A percentile compares a stretch with the other conserved stretches of the same genome.
phyloP scores from a whole-genome alignment of 2,113 vertebrate species.

The Oreochromis aureus region DNA sequence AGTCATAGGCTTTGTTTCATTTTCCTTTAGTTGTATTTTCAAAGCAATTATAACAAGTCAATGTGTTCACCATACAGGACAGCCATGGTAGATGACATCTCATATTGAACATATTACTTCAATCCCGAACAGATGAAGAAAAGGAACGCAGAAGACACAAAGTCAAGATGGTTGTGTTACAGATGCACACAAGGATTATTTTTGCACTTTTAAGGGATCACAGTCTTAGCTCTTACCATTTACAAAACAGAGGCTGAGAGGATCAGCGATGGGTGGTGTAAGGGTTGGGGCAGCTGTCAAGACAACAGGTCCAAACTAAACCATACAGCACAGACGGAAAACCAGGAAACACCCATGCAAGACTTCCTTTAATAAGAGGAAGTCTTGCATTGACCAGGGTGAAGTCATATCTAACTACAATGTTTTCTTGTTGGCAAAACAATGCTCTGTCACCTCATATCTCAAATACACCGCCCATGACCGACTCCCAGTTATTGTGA shows the following conservation, averaged over 20 bases:
- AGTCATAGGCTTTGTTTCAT: not conserved
- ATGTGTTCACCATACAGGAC: constrained; percentile 24
- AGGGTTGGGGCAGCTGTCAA: not conserved
- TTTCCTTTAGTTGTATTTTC: not conserved
- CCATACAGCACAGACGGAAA: not conserved
- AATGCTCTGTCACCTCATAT: not conserved
- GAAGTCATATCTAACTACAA: not conserved
- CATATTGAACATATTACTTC: constrained; percentile 14
- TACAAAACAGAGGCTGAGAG: not conserved
- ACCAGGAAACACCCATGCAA: constrained; percentile 47
- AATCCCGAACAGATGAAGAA: not conserved
- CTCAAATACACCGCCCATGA: not conserved
- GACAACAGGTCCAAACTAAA: constrained; percentile 50
- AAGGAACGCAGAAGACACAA: not conserved
- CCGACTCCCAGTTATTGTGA: not conserved
- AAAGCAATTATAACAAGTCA: not conserved
- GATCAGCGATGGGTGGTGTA: not conserved
- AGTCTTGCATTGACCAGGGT: not conserved
- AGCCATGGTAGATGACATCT: not conserved
- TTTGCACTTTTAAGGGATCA: not conserved
- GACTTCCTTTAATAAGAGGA: constrained; percentile 50
- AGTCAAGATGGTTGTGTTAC: not conserved
- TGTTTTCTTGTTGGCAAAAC: not conserved
- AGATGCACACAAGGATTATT: not conserved
- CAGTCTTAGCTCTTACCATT: not conserved